These are phyloP conservation scores for Chelmon rostratus DNA, from an alignment of 2,797 vertebrate species.

Conservation along the genomic window DNA sequence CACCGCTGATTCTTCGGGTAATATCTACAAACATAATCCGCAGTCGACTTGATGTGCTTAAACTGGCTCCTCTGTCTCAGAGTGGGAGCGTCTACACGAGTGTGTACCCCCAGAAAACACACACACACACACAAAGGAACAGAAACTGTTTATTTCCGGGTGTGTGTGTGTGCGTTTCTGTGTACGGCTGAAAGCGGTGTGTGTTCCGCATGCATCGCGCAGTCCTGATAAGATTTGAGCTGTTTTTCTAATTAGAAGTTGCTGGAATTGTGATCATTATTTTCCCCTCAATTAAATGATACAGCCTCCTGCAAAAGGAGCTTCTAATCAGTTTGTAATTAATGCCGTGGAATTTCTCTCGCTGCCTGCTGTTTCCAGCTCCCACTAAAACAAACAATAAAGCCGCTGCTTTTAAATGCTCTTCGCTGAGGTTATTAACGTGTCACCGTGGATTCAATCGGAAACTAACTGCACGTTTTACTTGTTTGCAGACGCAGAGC, in stretches of 20 bases:
- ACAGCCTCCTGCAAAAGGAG: slow-evolving; percentile 82
- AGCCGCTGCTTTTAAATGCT: slow-evolving; percentile 39
- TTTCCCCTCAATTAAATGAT: slow-evolving; percentile 88
- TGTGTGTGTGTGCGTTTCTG: slow-evolving; percentile 45
- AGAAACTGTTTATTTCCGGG: slow-evolving; percentile 58
- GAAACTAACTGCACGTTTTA: slow-evolving; percentile 34
- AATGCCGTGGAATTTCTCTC: slow-evolving; percentile 76
- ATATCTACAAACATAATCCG: slow-evolving; percentile 81
- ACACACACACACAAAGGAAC: slow-evolving; percentile 30
- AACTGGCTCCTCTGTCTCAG: slow-evolving; percentile 68
- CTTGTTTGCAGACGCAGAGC: slow-evolving; percentile 14
- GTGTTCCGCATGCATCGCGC: slow-evolving; percentile 80
- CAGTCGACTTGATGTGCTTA: slow-evolving; percentile 73
- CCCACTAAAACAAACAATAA: slow-evolving; percentile 52
- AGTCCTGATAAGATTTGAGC: slow-evolving; percentile 85
- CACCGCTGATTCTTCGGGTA: slow-evolving; percentile 76
- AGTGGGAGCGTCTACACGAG: slow-evolving; percentile 47
- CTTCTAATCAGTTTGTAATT: slow-evolving; percentile 87
- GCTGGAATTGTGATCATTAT: slow-evolving; percentile 87
- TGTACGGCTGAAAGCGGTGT: slow-evolving; percentile 51
- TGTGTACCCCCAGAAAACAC: slow-evolving; percentile 36
- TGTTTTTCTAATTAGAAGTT: slow-evolving; percentile 89
- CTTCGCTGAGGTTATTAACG: slow-evolving; percentile 53
- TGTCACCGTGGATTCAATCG: slow-evolving; percentile 32
- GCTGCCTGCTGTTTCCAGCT: slow-evolving; percentile 44